Evolutionary conservation across 2,113 vertebrate species (phyloP), one percentile per base, ranked within the genome.

Genomic region (Kobus ellipsiprymnus): DNA sequence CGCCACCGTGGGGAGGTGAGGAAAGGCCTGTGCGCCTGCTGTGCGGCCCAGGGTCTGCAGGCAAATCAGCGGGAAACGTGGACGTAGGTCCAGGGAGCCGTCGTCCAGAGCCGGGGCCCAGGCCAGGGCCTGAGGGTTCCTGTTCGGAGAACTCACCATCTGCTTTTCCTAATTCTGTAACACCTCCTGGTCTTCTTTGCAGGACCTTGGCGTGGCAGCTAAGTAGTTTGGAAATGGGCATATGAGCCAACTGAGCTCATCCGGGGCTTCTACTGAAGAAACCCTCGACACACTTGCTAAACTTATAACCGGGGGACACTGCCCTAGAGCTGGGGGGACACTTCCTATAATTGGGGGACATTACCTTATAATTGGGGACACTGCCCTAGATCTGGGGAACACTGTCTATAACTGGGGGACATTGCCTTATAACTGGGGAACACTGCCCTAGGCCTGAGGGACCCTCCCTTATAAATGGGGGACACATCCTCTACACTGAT

Each of bases 221-320:
- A n/a, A 60, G 4, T 60, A 46, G 74, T 29, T 36, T 23, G 29
- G 44, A 55, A 78, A 81, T 3, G 44, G 55, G 89, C 3, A 3
- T 36, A 3, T 5, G 89, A 36, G 21, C 55, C 14, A 36, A 1
- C 7, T 6, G 21, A n/a, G 46, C 19, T n/a, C 14, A 85, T 10
- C n/a, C 0, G 17, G 25, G 17, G 36, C 83, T 30, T 30, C 8
- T 44, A 7, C 55, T 60, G 55, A 59, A 60, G 83, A 60, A 60
- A 46, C 27, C 0, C 27, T 36, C 11, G 1, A 33, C 0, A 4
- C 12, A 2, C 2, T 0, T 5, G 19, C 87, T 4, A 0, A 2
- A n/a, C n/a, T n/a, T n/a, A n/a, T n/a, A n/a, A n/a, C n/a, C n/a
- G n/a, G 14, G n/a, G 6, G 6, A 33, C 30, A 21, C 80, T 5